Evolutionary conservation across 2,888 invertebrate species (phyloP).

Genomic region (Trisateles emortualis): DNA sequence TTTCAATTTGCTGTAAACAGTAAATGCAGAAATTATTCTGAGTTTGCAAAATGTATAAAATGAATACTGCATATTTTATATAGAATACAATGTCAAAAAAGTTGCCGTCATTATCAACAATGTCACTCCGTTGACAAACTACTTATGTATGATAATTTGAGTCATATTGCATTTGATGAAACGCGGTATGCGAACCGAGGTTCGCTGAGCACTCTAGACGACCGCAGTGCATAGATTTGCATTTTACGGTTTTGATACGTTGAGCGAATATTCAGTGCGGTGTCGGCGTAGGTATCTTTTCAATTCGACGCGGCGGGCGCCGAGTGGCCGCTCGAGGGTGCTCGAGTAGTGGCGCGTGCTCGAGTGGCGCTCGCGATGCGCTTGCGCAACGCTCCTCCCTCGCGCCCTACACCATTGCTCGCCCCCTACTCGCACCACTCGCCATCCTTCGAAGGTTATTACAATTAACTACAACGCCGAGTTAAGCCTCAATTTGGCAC

Average conservation of each 20-base stretch:
- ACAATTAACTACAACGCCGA: conserved; percentile 78
- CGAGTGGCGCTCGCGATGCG: conserved; percentile 75
- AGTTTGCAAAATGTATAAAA: conserved; percentile 22
- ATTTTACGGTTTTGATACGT: conserved; percentile 86
- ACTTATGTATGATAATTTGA: conserved; percentile 78
- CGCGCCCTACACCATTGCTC: conserved; percentile 24
- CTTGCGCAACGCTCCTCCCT: conserved; percentile 67
- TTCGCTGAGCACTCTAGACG: conserved; percentile 77
- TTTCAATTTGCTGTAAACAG: conserved; percentile 34
- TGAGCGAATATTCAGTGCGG: conserved; percentile 84
- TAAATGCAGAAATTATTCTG: conserved; percentile 27
- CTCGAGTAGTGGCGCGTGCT: conserved; percentile 84
- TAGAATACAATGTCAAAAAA: conserved; percentile 27
- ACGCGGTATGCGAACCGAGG: conserved; percentile 63
- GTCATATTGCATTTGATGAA: conserved; percentile 82
- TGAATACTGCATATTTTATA: conserved; percentile 24
- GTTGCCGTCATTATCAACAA: conserved; percentile 57
- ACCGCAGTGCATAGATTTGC: conserved; percentile 85
- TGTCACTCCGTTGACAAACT: conserved; percentile 66
- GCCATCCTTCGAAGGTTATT: conserved; percentile 67
- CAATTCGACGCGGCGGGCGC: conserved; percentile 81
- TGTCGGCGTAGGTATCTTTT: conserved; percentile 85
- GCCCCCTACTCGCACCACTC: conserved; percentile 35
- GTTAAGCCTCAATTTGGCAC: conserved; percentile 75
- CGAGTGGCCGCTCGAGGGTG: conserved; percentile 77